Conservation (phyloP, 1,140 invertebrate species). For the Panagrolaimus sp. region DNA sequence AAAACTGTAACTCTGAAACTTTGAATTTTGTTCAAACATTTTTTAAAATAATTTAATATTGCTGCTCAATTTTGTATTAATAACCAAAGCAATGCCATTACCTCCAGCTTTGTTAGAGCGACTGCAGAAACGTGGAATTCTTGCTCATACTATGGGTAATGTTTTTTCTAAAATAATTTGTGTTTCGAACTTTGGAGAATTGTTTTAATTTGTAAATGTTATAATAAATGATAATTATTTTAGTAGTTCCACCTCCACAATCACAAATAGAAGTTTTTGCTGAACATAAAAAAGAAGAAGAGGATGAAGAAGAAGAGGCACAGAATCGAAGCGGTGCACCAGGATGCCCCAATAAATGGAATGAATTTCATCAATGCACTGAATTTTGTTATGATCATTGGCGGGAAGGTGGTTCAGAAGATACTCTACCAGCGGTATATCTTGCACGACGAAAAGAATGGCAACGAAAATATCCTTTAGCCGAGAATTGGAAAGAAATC, state of each 20-base stretch:
- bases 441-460: slow-evolving; percentile 71
- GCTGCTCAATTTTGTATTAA: too few species aligned
- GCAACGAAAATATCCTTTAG: slow-evolving; percentile 80
- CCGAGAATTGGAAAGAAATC: slow-evolving; percentile 78
- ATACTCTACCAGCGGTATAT: slow-evolving; percentile 68
- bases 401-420: slow-evolving; percentile 71
- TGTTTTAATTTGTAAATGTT: too few species aligned
- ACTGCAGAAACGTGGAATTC: slow-evolving; percentile 76
- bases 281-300: slow-evolving; percentile 71
- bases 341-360: slow-evolving; percentile 89
- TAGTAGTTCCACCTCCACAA: too few species aligned
- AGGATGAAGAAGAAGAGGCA: slow-evolving; percentile 20
- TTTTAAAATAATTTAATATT: too few species aligned
- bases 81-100: slow-evolving; percentile 83
- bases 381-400: slow-evolving; percentile 80
- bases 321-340: slow-evolving; percentile 52
- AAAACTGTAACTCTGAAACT: too few species aligned
- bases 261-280: slow-evolving; percentile 75
- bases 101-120: slow-evolving; percentile 76
- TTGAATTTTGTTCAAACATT: too few species aligned
- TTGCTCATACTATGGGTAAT: slow-evolving; percentile 35
- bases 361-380: slow-evolving; percentile 85
- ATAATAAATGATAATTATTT: too few species aligned
- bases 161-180: too few species aligned
- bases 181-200: too few species aligned